phyloP scores from a whole-genome alignment of 2,113 vertebrate genomes.

The Salvator merianae region DNA sequence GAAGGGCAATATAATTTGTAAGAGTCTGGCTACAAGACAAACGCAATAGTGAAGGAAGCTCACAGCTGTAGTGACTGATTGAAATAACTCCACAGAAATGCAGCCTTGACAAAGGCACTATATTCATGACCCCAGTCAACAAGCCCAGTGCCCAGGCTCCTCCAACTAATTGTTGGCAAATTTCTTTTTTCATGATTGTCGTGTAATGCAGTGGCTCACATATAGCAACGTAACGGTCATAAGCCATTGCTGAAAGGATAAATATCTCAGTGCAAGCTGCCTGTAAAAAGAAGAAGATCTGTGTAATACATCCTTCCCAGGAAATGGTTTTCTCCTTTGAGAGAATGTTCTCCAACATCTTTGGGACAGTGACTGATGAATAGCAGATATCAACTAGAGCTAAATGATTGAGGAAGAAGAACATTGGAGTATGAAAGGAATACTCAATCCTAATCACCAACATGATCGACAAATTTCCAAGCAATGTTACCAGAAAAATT shows the following conservation, averaged over 20 bases:
- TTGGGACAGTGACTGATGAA: conserved; percentile 15
- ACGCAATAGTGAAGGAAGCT: background rate
- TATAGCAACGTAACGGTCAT: conserved; percentile 22
- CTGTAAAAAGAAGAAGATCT: conserved; percentile 26
- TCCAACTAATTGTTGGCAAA: background rate
- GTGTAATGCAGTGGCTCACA: conserved; percentile 18
- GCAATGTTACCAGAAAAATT: background rate
- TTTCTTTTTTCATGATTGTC: background rate
- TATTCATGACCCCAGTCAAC: background rate
- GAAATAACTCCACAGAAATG: background rate
- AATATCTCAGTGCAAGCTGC: conserved; percentile 19
- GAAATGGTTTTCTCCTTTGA: background rate
- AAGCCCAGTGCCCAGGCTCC: background rate
- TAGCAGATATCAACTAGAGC: conserved; percentile 23
- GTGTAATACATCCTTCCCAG: conserved; percentile 1
- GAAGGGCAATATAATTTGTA: background rate
- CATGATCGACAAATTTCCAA: conserved; percentile 26
- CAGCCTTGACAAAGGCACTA: background rate
- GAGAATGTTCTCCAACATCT: conserved; percentile 22
- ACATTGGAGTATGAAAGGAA: conserved; percentile 9
- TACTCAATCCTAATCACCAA: background rate
- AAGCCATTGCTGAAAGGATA: conserved; percentile 27
- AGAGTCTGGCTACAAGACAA: conserved; percentile 17
- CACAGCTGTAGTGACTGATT: background rate
- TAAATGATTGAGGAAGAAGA: conserved; percentile 24